Evolutionary conservation across 2,797 vertebrate species (phyloP).

Genomic region (Tenualosa thibaudeaui): DNA sequence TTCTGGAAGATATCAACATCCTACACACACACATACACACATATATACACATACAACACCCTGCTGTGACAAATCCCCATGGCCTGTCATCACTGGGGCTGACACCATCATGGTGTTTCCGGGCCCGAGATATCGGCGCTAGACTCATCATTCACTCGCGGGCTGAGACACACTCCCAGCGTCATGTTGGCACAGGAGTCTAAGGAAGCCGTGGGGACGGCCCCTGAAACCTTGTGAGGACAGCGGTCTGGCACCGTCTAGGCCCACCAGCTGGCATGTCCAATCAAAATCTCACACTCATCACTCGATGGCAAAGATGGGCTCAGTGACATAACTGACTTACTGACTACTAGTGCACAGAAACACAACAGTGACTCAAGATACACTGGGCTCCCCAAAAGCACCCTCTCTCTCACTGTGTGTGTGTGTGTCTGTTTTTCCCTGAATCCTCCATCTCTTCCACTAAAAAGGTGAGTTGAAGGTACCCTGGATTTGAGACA

Average conservation of each 20-base stretch:
- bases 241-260: background rate
- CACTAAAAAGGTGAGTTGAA: constrained; percentile 5
- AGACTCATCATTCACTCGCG: constrained; percentile 32
- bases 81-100: constrained; percentile 32
- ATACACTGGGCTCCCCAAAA: background rate
- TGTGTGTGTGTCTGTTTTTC: too few relatives aligned
- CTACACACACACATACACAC: background rate
- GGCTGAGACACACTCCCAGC: constrained; percentile 2
- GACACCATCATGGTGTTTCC: constrained; percentile 32
- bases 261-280: background rate
- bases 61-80: constrained; percentile 27
- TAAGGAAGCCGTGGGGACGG: background rate
- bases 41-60: constrained; percentile 1
- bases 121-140: constrained; percentile 11
- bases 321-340: background rate
- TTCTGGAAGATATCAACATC: constrained; percentile 14
- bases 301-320: background rate
- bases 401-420: background rate
- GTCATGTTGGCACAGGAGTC: constrained; percentile 6
- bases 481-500: background rate
- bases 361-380: background rate
- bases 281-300: constrained; percentile 10
- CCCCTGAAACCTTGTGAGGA: background rate
- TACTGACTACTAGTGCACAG: background rate
- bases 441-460: too few relatives aligned